Evolutionary conservation across 2,797 vertebrate genomes (phyloP).

Genomic region (Notamacropus eugenii): DNA sequence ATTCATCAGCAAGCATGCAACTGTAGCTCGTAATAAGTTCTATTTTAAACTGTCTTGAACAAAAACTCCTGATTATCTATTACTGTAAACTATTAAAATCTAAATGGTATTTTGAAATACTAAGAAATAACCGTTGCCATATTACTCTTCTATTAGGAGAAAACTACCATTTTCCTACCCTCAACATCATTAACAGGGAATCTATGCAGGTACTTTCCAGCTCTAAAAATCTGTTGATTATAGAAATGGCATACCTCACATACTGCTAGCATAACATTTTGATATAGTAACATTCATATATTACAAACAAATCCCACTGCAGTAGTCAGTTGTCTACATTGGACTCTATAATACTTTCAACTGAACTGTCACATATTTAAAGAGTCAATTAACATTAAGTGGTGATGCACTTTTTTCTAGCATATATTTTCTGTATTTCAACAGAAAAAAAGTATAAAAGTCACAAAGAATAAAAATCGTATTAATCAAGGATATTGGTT

Average conservation of each 20-base stretch:
- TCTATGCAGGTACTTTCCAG: constrained; percentile 12
- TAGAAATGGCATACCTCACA: neutral
- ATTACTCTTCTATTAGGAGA: constrained; percentile 8
- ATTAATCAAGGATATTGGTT: neutral
- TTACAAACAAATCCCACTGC: neutral
- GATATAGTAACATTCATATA: neutral
- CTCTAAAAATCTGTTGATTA: constrained; percentile 26
- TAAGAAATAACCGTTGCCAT: constrained; percentile 15
- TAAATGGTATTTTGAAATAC: constrained; percentile 36
- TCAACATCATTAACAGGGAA: constrained; percentile 42
- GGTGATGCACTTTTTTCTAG: neutral
- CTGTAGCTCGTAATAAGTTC: neutral
- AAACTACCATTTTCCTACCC: constrained; percentile 21
- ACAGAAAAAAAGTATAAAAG: constrained; percentile 34
- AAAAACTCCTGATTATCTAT: neutral
- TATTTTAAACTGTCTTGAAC: neutral
- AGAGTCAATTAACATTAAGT: neutral
- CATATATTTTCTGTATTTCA: constrained; percentile 3
- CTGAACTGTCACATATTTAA: neutral
- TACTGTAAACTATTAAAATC: constrained; percentile 43
- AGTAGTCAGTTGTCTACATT: neutral
- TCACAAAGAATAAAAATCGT: constrained; percentile 39
- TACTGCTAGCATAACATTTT: neutral
- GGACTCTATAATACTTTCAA: neutral
- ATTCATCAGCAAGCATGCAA: neutral